These are phyloP conservation scores for Eupsittula cactorum DNA, from an alignment of 2,113 vertebrate species.

Conservation along the genomic window DNA sequence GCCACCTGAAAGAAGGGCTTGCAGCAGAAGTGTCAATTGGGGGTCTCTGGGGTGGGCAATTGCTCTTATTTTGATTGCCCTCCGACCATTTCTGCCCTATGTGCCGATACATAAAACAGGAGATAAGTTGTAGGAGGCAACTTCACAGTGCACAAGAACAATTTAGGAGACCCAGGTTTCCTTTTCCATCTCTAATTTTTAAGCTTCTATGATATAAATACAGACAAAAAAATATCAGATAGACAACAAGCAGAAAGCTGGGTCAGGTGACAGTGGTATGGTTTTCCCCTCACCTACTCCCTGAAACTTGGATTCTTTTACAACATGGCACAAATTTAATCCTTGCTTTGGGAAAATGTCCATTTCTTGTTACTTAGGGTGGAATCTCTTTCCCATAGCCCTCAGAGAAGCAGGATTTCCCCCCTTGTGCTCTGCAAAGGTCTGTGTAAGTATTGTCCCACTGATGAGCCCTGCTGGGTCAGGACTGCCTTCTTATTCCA, in stretches of 20 bases:
- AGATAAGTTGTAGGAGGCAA: not conserved
- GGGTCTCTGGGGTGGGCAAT: not conserved
- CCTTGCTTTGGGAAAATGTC: not conserved
- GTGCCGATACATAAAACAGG: fast-evolving
- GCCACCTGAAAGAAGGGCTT: conserved; percentile 45
- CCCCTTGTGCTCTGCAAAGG: not conserved
- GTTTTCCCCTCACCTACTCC: not conserved
- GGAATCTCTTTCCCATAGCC: not conserved
- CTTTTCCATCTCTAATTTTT: not conserved
- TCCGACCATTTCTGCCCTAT: not conserved
- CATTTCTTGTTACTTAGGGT: not conserved
- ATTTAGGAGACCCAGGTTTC: not conserved
- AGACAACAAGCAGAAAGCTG: not conserved
- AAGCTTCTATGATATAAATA: not conserved
- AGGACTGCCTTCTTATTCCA: not conserved
- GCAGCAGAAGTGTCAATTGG: not conserved
- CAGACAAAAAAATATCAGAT: not conserved
- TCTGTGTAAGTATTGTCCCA: not conserved
- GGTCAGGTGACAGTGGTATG: not conserved
- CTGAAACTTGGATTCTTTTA: not conserved
- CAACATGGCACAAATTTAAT: fast-evolving
- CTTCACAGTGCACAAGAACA: fast-evolving
- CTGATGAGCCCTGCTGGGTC: not conserved
- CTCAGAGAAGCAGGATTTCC: not conserved
- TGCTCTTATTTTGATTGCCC: not conserved